Evolutionary conservation across 2,797 vertebrate genomes (phyloP).

Genomic region (Characodon lateralis): DNA sequence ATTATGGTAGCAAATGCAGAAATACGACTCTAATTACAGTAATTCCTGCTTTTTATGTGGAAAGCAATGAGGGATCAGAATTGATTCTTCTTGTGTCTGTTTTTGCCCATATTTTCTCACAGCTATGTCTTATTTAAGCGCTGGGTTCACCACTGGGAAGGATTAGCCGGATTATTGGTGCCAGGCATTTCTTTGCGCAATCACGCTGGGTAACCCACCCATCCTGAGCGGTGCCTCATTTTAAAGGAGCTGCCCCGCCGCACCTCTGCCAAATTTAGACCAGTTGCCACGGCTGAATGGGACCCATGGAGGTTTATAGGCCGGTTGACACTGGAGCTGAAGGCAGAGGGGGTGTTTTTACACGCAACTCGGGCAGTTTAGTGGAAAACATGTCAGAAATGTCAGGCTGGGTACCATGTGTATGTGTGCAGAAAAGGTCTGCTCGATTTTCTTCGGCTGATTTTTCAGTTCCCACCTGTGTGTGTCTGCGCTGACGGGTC

Average conservation of each 20-base stretch:
- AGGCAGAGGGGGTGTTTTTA: constrained; percentile 28
- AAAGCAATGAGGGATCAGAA: background rate
- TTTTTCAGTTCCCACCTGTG: background rate
- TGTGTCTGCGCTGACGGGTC: constrained; percentile 23
- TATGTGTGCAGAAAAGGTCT: constrained; percentile 10
- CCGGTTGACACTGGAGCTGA: constrained; percentile 34
- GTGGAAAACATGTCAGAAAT: constrained; percentile 26
- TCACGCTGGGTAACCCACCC: constrained; percentile 72
- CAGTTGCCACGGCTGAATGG: constrained; percentile 25
- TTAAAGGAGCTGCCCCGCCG: constrained; percentile 34
- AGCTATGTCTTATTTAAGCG: constrained; percentile 60
- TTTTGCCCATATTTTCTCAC: constrained; percentile 45
- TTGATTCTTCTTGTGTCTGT: background rate
- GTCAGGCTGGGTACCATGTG: constrained; percentile 10
- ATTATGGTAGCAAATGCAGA: constrained; percentile 1
- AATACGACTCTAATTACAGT: constrained; percentile 15
- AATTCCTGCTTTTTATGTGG: constrained; percentile 7
- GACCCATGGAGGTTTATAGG: constrained; percentile 25
- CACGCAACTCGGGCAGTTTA: constrained; percentile 21
- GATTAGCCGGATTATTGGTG: constrained; percentile 74
- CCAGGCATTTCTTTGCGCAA: constrained; percentile 66
- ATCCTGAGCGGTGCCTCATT: constrained; percentile 42
- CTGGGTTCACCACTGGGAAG: constrained; percentile 64
- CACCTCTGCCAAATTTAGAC: constrained; percentile 58
- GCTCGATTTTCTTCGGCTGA: constrained; percentile 11